A percentile compares a stretch with the other conserved stretches of the same genome.
Evolutionary conservation across 1,140 invertebrate species (phyloP).

Genomic region (Drosophila bipectinata): DNA sequence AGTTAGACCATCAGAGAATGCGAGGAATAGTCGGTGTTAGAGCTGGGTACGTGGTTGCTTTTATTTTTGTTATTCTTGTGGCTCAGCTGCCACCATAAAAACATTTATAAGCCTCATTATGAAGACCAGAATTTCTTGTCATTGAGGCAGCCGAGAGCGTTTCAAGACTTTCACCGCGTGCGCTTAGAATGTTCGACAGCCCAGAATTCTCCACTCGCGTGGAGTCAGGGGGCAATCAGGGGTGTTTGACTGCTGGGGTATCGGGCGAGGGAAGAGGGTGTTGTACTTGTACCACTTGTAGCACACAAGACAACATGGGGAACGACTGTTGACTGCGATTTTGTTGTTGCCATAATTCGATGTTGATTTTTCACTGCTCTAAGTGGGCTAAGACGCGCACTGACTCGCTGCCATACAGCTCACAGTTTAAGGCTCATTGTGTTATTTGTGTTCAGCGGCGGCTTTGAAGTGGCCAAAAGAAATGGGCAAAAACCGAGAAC

Average conservation of each 20-base stretch:
- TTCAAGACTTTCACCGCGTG: constrained; percentile 72
- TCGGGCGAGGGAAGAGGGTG: constrained; percentile 1
- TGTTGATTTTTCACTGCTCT: constrained; percentile 75
- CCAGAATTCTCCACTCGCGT: constrained; percentile 23
- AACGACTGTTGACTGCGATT: constrained; percentile 44
- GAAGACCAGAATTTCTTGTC: constrained; percentile 81
- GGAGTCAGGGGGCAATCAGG: constrained; percentile 1
- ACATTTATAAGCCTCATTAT: constrained; percentile 81
- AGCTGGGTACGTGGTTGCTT: constrained; percentile 36
- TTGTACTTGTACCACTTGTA: constrained; percentile 37
- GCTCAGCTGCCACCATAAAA: constrained; percentile 73
- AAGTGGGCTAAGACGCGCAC: constrained; percentile 67
- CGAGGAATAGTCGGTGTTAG: neutral
- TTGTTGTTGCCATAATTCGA: constrained; percentile 78
- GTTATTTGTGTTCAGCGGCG: constrained; percentile 26
- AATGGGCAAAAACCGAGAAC: constrained; percentile 29
- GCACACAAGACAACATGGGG: constrained; percentile 33
- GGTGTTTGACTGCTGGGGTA: neutral
- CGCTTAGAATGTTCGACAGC: constrained; percentile 51
- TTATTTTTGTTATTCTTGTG: constrained; percentile 52
- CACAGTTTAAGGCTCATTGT: constrained; percentile 20
- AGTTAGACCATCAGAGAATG: constrained; percentile 22
- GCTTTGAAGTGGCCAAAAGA: constrained; percentile 42
- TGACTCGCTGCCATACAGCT: constrained; percentile 8
- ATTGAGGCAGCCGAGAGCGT: constrained; percentile 49